These are phyloP conservation scores for Antedon mediterranea DNA, from an alignment of 53 echinoderm and acorn worm species.

Conservation along the genomic window DNA sequence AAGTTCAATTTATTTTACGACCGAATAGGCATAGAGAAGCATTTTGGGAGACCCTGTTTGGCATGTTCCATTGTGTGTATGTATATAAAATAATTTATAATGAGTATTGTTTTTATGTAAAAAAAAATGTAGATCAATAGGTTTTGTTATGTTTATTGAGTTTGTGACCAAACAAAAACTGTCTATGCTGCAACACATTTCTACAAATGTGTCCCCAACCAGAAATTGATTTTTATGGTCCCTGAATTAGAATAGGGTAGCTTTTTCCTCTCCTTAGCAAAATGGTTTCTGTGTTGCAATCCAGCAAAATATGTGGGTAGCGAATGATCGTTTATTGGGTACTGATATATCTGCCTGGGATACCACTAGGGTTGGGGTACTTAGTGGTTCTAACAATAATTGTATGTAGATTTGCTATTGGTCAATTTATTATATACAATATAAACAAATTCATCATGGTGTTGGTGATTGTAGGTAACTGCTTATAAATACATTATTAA, in stretches of 20 bases:
- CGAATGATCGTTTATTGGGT: no score
- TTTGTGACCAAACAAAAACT: not conserved
- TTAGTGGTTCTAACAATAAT: no score
- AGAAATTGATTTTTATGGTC: no score
- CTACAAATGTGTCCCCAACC: not conserved
- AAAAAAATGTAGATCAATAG: not conserved
- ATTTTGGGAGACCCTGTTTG: not conserved
- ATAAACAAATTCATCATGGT: not conserved
- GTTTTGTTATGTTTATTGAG: not conserved
- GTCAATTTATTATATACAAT: not conserved
- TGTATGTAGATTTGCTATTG: not conserved
- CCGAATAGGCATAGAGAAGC: not conserved
- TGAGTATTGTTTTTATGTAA: not conserved
- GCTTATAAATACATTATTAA: not conserved
- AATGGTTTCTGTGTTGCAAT: not conserved
- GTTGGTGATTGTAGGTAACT: not conserved
- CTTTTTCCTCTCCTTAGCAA: not conserved
- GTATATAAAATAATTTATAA: not conserved
- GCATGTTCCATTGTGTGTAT: not conserved
- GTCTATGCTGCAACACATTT: not conserved
- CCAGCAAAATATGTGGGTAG: no score
- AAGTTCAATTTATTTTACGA: no score
- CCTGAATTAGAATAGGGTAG: no score
- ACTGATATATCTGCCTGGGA: no score
- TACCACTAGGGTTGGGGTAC: no score